These are phyloP conservation scores for Sebastes wilsoni DNA, from an alignment of 2,797 vertebrate species.

Conservation along the genomic window DNA sequence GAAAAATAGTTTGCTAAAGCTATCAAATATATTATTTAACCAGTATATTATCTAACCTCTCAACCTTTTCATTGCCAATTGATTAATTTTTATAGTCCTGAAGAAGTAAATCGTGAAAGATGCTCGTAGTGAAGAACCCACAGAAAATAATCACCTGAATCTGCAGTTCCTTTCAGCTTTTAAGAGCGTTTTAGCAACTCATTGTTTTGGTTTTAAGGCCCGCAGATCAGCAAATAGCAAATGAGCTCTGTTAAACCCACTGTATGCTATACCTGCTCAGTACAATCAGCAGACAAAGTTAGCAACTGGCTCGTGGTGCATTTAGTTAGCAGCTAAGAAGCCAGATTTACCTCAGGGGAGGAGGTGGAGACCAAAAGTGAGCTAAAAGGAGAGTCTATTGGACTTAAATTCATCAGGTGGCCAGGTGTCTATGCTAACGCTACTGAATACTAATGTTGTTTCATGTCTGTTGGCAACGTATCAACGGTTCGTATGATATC, in stretches of 20 bases:
- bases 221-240: too few relatives aligned
- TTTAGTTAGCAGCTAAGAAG: not conserved
- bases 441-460: not conserved
- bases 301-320: fast-evolving
- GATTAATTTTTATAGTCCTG: not conserved
- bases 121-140: not conserved
- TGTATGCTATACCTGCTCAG: not conserved
- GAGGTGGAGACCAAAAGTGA: not conserved
- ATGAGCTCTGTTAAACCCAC: too few relatives aligned
- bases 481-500: too few relatives aligned
- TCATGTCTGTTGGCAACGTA: fast-evolving
- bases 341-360: not conserved
- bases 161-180: not conserved
- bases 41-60: too few relatives aligned
- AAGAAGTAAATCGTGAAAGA: too few relatives aligned
- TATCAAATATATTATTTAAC: not conserved
- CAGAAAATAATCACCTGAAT: not conserved
- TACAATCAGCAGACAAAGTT: not conserved
- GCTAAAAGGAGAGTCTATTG: not conserved
- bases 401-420: not conserved
- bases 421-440: not conserved
- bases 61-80: not conserved
- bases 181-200: not conserved
- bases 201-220: not conserved
- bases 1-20: not conserved